phyloP scores from a whole-genome alignment of 2,888 invertebrate genomes.

The Charanyca ferruginea region DNA sequence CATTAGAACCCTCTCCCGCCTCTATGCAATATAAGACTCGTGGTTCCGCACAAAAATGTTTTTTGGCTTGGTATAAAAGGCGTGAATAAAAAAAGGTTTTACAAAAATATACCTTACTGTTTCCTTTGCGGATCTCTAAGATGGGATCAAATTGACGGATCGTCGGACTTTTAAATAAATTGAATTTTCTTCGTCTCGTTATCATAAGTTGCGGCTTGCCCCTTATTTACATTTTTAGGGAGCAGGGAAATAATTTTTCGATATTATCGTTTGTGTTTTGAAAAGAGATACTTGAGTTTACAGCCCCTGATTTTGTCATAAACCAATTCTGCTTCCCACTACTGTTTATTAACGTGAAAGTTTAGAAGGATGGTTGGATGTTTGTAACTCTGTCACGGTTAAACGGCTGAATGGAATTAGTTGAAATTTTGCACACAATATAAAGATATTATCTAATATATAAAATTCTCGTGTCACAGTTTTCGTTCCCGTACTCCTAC shows the following conservation, averaged over 20 bases:
- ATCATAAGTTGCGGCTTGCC: conserved; percentile 14
- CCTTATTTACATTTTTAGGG: conserved; percentile 32
- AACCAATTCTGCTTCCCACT: no score
- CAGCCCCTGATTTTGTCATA: neutral
- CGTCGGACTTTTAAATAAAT: conserved; percentile 36
- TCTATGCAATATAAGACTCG: neutral
- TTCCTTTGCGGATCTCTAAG: conserved; percentile 8
- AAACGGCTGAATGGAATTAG: no score
- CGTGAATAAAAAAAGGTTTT: neutral
- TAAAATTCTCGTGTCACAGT: no score
- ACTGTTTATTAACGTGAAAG: no score
- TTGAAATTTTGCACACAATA: no score
- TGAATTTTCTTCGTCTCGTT: conserved; percentile 22
- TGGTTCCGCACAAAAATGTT: neutral
- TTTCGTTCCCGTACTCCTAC: no score
- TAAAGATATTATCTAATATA: no score
- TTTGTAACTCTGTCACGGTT: no score
- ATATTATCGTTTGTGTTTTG: neutral
- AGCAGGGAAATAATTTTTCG: neutral
- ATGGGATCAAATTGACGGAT: conserved; percentile 35
- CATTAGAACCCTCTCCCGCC: neutral
- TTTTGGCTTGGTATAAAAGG: neutral
- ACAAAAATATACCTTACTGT: neutral
- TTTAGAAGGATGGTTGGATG: no score
- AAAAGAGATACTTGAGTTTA: conserved; percentile 7